Evolutionary conservation across 2,888 invertebrate species (phyloP), one percentile per base, ranked within the genome.

Genomic region (Phyllotreta striolata): DNA sequence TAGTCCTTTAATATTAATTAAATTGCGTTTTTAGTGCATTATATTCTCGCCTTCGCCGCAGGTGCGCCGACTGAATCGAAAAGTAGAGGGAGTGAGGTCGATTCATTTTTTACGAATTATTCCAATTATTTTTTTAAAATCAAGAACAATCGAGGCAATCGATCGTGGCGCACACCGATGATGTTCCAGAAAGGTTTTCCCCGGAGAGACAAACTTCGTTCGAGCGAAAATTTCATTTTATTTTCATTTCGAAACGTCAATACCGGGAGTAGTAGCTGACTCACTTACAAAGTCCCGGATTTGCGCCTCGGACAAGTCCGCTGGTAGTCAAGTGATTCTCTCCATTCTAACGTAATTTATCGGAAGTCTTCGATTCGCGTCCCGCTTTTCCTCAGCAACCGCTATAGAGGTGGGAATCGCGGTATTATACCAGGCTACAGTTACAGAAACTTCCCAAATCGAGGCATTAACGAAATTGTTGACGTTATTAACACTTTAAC

Each of bases 1-100:
- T 76, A 73, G 74, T 72, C 70, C 70, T 69, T 44, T 74, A 72
- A 73, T 73, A 73, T 74, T 74, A 75, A 77, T 75, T 77, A 76
- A 76, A 77, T 76, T 75, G 72, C 70, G 70, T 69, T 74, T 74
- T 73, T 72, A 66, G 55, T 66, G 64, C 66, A 65, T 69, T 70
- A 64, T 57, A 62, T 64, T 64, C 59, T 65, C 66, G 40, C 59
- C 64, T 52, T 52, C 41, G 40, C 39, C 52, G 68, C 68, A 68
- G 68, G 68, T 68, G 68, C 55, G 56, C 44, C 24, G 13, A 10
- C 39, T 12, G 38, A 47, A 38, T 38, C 6, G 14, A 52, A 38
- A 52, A 52, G 8, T 14, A 39, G 14, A 34, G 12, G 38, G 9
- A 52, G 37, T 38, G 37, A 38, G 13, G 39, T 52, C 52, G 39